These are phyloP conservation scores for Sylvicola cinctus DNA, from an alignment of 2,888 invertebrate species.

Conservation along the genomic window DNA sequence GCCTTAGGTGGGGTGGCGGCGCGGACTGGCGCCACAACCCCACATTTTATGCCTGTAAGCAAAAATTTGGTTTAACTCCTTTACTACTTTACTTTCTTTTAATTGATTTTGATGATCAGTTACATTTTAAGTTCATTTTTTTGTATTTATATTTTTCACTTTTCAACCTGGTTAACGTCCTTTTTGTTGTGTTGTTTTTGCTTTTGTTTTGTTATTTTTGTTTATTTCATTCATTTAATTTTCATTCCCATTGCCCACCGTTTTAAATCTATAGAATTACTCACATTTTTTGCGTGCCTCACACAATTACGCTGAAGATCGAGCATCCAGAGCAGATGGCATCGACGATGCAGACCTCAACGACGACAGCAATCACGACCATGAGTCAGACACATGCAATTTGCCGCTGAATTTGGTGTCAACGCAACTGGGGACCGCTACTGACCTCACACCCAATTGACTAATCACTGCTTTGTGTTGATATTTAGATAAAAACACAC, in stretches of 20 bases:
- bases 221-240: not conserved
- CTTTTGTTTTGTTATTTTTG: not conserved
- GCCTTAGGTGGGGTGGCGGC: slow-evolving; percentile 11
- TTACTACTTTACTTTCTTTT: not conserved
- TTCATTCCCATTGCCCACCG: not conserved
- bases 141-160: not conserved
- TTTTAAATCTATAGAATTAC: slow-evolving; percentile 8
- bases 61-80: not conserved
- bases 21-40: slow-evolving; percentile 9
- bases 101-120: too few relatives aligned
- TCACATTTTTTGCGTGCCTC: slow-evolving; percentile 13
- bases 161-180: too few relatives aligned
- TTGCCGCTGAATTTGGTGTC: slow-evolving; percentile 15
- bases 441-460: too few relatives aligned
- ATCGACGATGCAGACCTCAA: slow-evolving; percentile 3
- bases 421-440: slow-evolving; percentile 8
- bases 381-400: slow-evolving; percentile 12
- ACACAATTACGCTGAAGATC: slow-evolving; percentile 9
- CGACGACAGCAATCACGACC: slow-evolving; percentile 7
- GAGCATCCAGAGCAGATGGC: slow-evolving; percentile 3
- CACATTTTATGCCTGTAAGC: slow-evolving; percentile 14
- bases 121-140: not conserved
- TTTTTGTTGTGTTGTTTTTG: not conserved
- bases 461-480: too few relatives aligned
- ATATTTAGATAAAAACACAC: too few relatives aligned